Evolutionary conservation across 2,888 invertebrate genomes (phyloP), one percentile per base, ranked within the genome.

Genomic region (Drepanosiphum platanoidis): DNA sequence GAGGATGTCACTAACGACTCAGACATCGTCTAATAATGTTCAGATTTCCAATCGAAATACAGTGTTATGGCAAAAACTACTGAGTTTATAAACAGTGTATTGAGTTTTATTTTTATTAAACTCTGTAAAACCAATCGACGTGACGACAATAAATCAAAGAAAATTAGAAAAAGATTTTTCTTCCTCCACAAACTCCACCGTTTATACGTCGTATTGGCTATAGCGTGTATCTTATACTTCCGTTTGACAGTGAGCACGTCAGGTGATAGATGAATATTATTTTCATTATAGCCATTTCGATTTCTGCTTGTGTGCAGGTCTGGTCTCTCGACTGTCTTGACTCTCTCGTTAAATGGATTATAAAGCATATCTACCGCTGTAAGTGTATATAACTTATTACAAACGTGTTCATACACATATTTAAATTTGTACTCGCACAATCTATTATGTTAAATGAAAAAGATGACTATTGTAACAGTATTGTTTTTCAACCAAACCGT

Each of bases 61-160:
- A 27, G 27, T 13, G n/a, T n/a, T n/a, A 75, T n/a, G 13, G 58
- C 52, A 9, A 15, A 11, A 3, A 61, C 9, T 36, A 18, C 22
- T n/a, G n/a, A 39, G 27, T 61, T 77, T 34, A 27, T 27, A 27
- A 27, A 32, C 39, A 39, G 4, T 61, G 27, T 30, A 34, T 18
- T 3, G 36, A 15, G 18, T 77, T 61, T 61, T 61, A 58, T 77
- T 61, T 32, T 46, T 52, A 46, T 22, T 52, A 52, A 74, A 32
- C 42, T n/a, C n/a, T n/a, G 18, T 27, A 27, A 27, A 8, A 61
- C 9, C 61, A 61, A 39, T 77, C 61, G 36, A 39, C 61, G 22
- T 27, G 27, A 27, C 18, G 4, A 61, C 39, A 61, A 77, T 77
- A 77, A 77, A 77, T 77, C 36, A 77, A 61, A 61, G 61, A 8